Conservation (phyloP, 2,888 invertebrate species). For the Lycocerus yunnanus region DNA sequence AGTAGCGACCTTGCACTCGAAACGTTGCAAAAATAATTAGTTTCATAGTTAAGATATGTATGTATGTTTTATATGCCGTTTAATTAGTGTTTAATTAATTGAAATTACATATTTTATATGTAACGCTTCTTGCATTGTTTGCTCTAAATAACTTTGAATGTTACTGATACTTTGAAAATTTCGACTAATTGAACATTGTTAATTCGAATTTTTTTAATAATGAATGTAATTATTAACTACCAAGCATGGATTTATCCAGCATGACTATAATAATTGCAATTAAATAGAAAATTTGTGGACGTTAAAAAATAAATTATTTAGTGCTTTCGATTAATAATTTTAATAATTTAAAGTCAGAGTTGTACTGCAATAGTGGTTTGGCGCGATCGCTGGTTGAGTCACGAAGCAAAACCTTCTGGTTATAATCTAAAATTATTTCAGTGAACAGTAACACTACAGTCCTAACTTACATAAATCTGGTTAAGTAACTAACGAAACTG, state of each 20-base stretch:
- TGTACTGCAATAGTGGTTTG: not conserved
- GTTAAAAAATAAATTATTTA: not conserved
- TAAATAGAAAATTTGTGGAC: not conserved
- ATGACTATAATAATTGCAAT: not conserved
- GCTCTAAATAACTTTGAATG: not conserved
- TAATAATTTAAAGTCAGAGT: not conserved
- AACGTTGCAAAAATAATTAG: too few relatives aligned
- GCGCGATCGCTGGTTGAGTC: not conserved
- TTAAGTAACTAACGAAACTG: too few relatives aligned
- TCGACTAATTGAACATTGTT: not conserved
- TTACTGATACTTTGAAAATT: not conserved
- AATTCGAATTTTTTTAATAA: not conserved
- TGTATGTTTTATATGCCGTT: too few relatives aligned
- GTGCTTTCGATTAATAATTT: not conserved
- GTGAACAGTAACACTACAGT: too few relatives aligned
- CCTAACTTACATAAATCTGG: too few relatives aligned
- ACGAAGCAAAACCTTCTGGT: not conserved
- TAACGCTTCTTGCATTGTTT: not conserved
- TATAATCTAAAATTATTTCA: too few relatives aligned
- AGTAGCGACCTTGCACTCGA: too few relatives aligned
- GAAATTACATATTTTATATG: not conserved
- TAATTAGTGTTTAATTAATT: not conserved
- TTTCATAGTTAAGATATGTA: too few relatives aligned
- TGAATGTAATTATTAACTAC: not conserved
- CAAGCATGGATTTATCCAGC: not conserved